Percentiles rank a stretch among this genome's conserved stretches.
These are phyloP conservation scores for Hippocampus zosterae DNA, from an alignment of 2,113 vertebrate genomes.

Conservation along the genomic window DNA sequence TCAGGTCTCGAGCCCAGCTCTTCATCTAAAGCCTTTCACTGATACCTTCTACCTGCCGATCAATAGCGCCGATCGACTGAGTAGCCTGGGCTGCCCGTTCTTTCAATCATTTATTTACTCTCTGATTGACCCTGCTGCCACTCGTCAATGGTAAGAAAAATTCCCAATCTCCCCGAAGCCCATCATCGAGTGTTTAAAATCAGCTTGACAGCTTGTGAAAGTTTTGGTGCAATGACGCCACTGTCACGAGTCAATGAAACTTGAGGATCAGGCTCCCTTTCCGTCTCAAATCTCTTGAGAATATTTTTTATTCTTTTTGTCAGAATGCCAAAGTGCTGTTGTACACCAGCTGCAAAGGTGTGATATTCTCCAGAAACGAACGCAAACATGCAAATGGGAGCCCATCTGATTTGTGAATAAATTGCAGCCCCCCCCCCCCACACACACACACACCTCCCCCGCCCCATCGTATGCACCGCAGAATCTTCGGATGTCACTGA, in stretches of 20 bases:
- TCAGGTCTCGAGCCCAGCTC: constrained; percentile 50
- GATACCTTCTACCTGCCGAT: constrained; percentile 59
- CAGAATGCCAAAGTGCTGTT: constrained; percentile 17
- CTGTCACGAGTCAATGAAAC: constrained; percentile 46
- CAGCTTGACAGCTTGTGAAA: constrained; percentile 51
- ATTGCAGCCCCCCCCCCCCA: constrained; percentile 57
- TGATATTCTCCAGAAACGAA: background rate
- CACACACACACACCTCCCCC: background rate
- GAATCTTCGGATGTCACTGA: constrained; percentile 77
- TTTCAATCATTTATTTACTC: constrained; percentile 76
- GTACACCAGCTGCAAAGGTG: constrained; percentile 4
- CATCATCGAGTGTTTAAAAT: constrained; percentile 59
- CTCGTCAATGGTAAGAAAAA: constrained; percentile 51
- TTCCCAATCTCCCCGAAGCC: constrained; percentile 43
- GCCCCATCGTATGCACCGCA: constrained; percentile 58
- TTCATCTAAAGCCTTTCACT: constrained; percentile 56
- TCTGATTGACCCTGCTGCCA: constrained; percentile 62
- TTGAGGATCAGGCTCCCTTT: constrained; percentile 15
- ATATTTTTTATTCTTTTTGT: background rate
- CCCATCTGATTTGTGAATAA: constrained; percentile 70
- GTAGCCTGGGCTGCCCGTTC: constrained; percentile 57
- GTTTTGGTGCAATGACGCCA: constrained; percentile 29
- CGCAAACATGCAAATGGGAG: constrained; percentile 59
- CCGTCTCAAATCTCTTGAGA: background rate
- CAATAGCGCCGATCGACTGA: constrained; percentile 65